Base-by-base conservation (phyloP, 2,888 invertebrate species). In the Molorchus minor region DNA sequence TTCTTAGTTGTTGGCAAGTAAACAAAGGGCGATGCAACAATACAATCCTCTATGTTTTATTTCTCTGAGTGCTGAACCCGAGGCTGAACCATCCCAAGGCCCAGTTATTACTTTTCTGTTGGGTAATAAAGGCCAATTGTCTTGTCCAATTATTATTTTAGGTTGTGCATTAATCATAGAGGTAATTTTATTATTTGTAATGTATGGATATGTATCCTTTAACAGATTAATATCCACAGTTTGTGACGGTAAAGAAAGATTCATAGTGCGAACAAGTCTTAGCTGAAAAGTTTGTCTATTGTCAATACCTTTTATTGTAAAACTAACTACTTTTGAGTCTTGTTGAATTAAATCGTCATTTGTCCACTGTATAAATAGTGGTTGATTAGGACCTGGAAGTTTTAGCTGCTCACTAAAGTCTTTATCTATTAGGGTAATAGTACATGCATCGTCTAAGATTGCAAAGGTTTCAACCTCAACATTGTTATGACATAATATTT, bases 361-460 rank as follows among this genome's bases (percentile, higher is more conserved):
- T 8, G 55, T 45, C 45, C 55, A 55, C 15, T 55, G 45, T 15
- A 55, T 30, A 36, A n/a, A 55, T 13, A 55, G 33, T 1, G 36
- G 30, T 33, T 55, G 16, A 15, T 13, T 10, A 12, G 55, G 55
- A 19, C 55, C 55, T 1, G 30, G 21, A 15, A 55, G 21, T 4
- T 36, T 29, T 20, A 55, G 35, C 33, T 30, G 1, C 1, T 47
- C 35, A 2, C 16, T 17, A 10, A 30, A 46, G 15, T 29, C 46
- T 29, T 30, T 5, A 29, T 46, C 46, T 3, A 46, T 29, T 16
- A 46, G 16, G 20, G 13, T 46, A 8, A 46, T 16, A 15, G 54
- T 44, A 8, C 44, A 54, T 29, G 54, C 30, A n/a, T 54, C 44
- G 33, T 45, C 44, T 36, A 54, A 45, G n/a, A 54, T 30, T 12